Evolutionary conservation across 2,888 invertebrate species (phyloP).

Genomic region (Drosophila parthenogenetica): DNA sequence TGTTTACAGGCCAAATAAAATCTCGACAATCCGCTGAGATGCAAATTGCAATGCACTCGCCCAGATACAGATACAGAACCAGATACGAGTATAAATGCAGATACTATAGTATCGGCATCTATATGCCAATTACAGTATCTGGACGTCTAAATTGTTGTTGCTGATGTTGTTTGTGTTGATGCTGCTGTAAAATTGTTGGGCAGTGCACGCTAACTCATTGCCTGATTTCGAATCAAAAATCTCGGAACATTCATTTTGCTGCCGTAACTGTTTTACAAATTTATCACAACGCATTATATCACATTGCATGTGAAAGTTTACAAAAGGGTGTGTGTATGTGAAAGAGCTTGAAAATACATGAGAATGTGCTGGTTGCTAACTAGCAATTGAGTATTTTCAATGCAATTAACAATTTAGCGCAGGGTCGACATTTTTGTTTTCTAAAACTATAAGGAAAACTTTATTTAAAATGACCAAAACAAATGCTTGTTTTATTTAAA

Average conservation of each 20-base stretch:
- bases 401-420: slow-evolving; percentile 76
- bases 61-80: slow-evolving; percentile 32
- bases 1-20: slow-evolving; percentile 68
- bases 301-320: slow-evolving; percentile 23
- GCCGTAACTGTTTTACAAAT: slow-evolving; percentile 52
- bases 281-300: slow-evolving; percentile 58
- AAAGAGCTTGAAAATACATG: background rate
- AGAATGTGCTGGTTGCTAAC: background rate
- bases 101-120: slow-evolving; percentile 21
- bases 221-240: slow-evolving; percentile 43
- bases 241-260: slow-evolving; percentile 30
- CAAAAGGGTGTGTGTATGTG: background rate
- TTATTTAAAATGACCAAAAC: slow-evolving; percentile 30
- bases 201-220: slow-evolving; percentile 38
- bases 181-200: slow-evolving; percentile 50
- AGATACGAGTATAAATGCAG: slow-evolving; percentile 10
- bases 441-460: background rate
- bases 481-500: slow-evolving; percentile 58
- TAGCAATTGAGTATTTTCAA: slow-evolving; percentile 38
- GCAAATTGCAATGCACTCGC: slow-evolving; percentile 61
- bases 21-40: slow-evolving; percentile 63
- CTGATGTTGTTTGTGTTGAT: slow-evolving; percentile 24
- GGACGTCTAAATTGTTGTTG: slow-evolving; percentile 55
- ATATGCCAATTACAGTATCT: slow-evolving; percentile 70
- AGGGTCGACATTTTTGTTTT: slow-evolving; percentile 52